Conservation (phyloP, 2,113 vertebrate genomes). For the Rynchops niger region DNA sequence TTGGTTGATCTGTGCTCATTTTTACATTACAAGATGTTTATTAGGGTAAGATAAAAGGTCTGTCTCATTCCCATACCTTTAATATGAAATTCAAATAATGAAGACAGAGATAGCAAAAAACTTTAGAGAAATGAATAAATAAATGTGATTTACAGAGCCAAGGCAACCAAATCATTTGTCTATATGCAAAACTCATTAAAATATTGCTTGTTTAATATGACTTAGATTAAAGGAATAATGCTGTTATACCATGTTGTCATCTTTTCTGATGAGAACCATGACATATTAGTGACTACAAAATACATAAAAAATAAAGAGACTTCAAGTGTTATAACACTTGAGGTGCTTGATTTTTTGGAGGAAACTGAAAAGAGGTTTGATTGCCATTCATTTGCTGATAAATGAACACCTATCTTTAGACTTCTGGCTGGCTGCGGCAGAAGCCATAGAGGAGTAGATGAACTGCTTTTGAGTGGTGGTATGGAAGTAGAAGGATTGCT, state of each 20-base stretch:
- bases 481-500: neutral
- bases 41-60: constrained; percentile 65
- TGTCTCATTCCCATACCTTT: constrained; percentile 56
- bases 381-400: neutral
- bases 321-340: neutral
- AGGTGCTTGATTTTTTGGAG: neutral
- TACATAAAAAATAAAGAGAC: neutral
- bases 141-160: neutral
- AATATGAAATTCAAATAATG: constrained; percentile 57
- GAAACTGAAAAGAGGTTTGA: neutral
- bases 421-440: neutral
- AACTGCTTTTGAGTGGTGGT: neutral
- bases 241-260: neutral
- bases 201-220: neutral
- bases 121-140: neutral
- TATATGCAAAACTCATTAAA: neutral
- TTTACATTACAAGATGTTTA: constrained; percentile 54
- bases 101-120: neutral
- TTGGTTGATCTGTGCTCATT: constrained; percentile 45
- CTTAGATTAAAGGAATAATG: neutral
- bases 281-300: neutral
- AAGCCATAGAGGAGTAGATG: neutral
- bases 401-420: neutral
- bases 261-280: neutral
- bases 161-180: neutral